Percentiles rank a stretch among this genome's conserved stretches.
These are phyloP conservation scores for Drosophila willistoni DNA, from an alignment of 1,140 invertebrate species.

Conservation along the genomic window DNA sequence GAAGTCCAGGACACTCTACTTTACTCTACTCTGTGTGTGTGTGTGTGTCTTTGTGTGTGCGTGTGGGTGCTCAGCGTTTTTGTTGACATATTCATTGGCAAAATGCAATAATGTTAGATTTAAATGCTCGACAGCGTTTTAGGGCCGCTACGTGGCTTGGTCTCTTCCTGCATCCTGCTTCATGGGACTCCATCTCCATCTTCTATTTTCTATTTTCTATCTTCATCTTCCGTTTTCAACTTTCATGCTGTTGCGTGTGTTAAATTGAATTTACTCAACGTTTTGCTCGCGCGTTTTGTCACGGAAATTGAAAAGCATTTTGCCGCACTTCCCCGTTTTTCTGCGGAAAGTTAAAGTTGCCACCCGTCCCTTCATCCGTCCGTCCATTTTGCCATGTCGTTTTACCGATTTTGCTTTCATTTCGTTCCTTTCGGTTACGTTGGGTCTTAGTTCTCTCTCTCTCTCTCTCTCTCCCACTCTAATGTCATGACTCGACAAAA, in stretches of 20 bases:
- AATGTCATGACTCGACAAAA: constrained; percentile 64
- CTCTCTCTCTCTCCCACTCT: not conserved
- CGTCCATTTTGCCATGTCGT: not conserved
- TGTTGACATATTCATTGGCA: constrained; percentile 78
- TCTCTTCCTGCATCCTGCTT: not conserved
- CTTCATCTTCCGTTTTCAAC: not conserved
- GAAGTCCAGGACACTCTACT: not conserved
- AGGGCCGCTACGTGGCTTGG: constrained; percentile 45
- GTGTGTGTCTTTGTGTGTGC: not conserved
- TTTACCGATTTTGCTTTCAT: constrained; percentile 28
- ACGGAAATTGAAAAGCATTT: constrained; percentile 74
- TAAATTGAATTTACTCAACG: constrained; percentile 70
- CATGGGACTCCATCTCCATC: not conserved
- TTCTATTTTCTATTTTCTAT: not conserved
- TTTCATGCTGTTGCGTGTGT: constrained; percentile 28
- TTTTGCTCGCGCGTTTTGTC: constrained; percentile 61
- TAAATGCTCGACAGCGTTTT: constrained; percentile 68
- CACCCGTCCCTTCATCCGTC: too few relatives aligned
- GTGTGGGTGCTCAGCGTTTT: constrained; percentile 58
- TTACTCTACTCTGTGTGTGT: too few relatives aligned
- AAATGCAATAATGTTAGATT: constrained; percentile 79
- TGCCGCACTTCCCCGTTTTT: constrained; percentile 18
- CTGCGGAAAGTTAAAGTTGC: constrained; percentile 32
- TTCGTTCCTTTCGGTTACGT: not conserved
- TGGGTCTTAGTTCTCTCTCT: not conserved